Percentiles rank a stretch among this genome's conserved stretches.
Conservation (phyloP, 2,888 invertebrate species). For the Agrochola circellaris region DNA sequence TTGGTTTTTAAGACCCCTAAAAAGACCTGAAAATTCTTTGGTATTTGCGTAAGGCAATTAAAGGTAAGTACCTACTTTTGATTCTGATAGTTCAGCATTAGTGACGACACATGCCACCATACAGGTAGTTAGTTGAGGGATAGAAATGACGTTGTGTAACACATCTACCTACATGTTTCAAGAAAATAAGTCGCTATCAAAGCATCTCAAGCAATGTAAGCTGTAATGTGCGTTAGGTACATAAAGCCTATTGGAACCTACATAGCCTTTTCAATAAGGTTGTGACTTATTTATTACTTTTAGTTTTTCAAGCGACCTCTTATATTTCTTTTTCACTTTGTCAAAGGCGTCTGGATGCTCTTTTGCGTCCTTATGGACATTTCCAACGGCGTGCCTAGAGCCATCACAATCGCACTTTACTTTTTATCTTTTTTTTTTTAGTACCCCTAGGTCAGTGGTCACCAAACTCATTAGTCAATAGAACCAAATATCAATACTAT, state of each 20-base stretch:
- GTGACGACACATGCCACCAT: neutral
- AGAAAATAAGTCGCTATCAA: neutral
- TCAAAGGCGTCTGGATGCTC: constrained; percentile 45
- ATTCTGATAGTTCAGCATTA: neutral
- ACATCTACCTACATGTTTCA: neutral
- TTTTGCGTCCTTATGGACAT: constrained; percentile 36
- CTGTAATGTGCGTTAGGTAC: constrained; percentile 5
- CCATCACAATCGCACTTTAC: neutral
- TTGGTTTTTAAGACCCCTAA: no score
- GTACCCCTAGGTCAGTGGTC: neutral
- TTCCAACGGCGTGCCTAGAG: constrained; percentile 3
- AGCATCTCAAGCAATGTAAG: neutral
- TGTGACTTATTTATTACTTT: constrained; percentile 55
- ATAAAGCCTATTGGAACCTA: constrained; percentile 17
- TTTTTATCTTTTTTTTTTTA: neutral
- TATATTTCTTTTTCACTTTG: constrained; percentile 41
- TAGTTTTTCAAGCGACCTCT: constrained; percentile 27
- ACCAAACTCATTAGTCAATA: no score
- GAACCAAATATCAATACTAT: no score
- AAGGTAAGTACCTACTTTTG: neutral
- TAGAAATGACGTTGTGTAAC: neutral
- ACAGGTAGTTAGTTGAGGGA: neutral
- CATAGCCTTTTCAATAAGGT: constrained; percentile 40
- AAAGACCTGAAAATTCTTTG: neutral
- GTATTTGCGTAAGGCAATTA: neutral